phyloP scores from a whole-genome alignment of 37 sponge, comb jelly and placozoan species.

The Crambe crambe region DNA sequence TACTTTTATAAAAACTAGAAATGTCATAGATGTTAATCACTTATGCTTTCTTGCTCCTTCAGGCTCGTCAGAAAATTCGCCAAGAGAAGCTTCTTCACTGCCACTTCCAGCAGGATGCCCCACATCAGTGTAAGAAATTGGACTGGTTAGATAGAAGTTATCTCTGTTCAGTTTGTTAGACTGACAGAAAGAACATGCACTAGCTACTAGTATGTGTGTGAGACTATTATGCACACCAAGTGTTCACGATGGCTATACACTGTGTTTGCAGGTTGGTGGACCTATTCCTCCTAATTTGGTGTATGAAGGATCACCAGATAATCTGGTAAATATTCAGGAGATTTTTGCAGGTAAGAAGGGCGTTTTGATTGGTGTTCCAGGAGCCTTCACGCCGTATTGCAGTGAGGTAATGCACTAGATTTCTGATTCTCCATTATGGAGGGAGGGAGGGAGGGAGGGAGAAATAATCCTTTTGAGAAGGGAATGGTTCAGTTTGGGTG shows the following conservation, averaged over 20 bases:
- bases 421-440: no score
- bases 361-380: constrained; percentile 91
- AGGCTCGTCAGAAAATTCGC: background rate
- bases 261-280: background rate
- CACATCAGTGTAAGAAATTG: background rate
- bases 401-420: constrained; percentile 66
- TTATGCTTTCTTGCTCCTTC: background rate
- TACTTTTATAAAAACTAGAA: no score
- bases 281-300: background rate
- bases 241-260: no score
- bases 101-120: background rate
- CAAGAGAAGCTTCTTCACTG: background rate
- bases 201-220: no score
- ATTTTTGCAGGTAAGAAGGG: constrained; percentile 93
- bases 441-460: no score
- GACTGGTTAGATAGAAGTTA: no score
- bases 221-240: no score
- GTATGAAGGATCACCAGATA: constrained; percentile 59
- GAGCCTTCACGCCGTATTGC: constrained; percentile 97
- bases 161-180: no score
- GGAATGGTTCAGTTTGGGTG: no score
- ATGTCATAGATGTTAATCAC: no score
- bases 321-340: constrained; percentile 82
- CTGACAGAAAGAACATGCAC: no score
- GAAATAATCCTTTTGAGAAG: no score